Evolutionary conservation across 2,797 vertebrate genomes (phyloP).

Genomic region (Gallinago stenura): DNA sequence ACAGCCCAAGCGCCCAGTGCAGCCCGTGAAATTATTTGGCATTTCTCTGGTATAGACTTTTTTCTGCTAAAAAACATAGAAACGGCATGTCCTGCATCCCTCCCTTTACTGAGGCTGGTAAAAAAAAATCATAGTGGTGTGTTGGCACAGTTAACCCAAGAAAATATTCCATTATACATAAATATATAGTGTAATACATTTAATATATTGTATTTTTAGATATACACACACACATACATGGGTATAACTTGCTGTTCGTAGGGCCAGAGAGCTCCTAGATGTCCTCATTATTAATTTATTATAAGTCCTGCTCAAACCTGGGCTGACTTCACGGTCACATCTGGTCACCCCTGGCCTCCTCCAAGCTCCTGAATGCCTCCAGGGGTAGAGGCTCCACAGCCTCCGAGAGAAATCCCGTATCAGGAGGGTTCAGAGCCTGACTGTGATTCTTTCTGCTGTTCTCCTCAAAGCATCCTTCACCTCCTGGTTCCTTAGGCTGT

Average conservation of each 20-base stretch:
- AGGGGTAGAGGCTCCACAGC: background rate
- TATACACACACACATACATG: rapidly evolving
- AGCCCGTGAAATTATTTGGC: rapidly evolving
- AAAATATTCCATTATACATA: background rate
- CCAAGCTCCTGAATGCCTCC: too few relatives aligned
- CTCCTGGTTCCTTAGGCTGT: conserved; percentile 69
- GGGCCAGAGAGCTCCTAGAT: background rate
- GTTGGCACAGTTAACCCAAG: background rate
- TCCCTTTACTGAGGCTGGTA: background rate
- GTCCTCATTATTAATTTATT: background rate
- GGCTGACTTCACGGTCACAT: background rate
- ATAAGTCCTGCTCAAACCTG: rapidly evolving
- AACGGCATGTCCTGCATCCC: rapidly evolving
- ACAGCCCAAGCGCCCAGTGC: background rate
- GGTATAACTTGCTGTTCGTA: background rate
- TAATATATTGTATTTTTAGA: background rate
- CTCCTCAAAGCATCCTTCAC: conserved; percentile 52
- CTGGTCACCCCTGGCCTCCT: background rate
- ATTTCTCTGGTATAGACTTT: background rate
- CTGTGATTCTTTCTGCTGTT: background rate
- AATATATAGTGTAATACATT: background rate
- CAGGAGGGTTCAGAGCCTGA: background rate
- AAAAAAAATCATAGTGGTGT: background rate
- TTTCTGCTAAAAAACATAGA: background rate
- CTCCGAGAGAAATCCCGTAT: rapidly evolving